phyloP scores from a whole-genome alignment of 2,888 invertebrate genomes.

The Drosophila niveifrons region DNA sequence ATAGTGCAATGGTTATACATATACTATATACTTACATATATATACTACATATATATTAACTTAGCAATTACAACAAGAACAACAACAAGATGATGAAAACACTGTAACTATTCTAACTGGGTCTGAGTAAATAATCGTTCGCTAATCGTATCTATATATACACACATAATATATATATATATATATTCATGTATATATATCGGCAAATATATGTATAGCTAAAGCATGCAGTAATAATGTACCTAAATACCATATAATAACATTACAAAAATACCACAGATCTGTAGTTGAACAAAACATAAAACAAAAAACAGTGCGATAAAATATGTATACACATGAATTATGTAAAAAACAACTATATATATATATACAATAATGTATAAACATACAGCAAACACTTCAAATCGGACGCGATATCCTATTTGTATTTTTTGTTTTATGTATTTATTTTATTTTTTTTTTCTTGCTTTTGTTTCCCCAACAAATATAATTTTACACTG shows the following conservation, averaged over 20 bases:
- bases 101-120: constrained; percentile 55
- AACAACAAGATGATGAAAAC: not conserved
- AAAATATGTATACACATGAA: constrained; percentile 20
- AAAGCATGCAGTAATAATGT: constrained; percentile 32
- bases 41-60: constrained; percentile 15
- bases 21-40: constrained; percentile 17
- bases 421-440: constrained; percentile 14
- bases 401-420: constrained; percentile 28
- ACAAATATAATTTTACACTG: constrained; percentile 19
- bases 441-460: constrained; percentile 6
- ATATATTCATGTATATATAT: constrained; percentile 22
- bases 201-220: constrained; percentile 12
- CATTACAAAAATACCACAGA: not conserved
- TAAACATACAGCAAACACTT: constrained; percentile 1
- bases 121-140: constrained; percentile 56
- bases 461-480: constrained; percentile 2
- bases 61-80: constrained; percentile 11
- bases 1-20: constrained; percentile 47
- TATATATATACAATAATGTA: constrained; percentile 19
- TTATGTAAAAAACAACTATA: constrained; percentile 30
- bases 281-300: constrained; percentile 15
- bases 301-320: not conserved
- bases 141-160: constrained; percentile 48
- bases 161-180: constrained; percentile 25
- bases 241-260: constrained; percentile 36